Evolutionary conservation across 2,888 invertebrate species (phyloP).

Genomic region (Nemapogon koenigi): DNA sequence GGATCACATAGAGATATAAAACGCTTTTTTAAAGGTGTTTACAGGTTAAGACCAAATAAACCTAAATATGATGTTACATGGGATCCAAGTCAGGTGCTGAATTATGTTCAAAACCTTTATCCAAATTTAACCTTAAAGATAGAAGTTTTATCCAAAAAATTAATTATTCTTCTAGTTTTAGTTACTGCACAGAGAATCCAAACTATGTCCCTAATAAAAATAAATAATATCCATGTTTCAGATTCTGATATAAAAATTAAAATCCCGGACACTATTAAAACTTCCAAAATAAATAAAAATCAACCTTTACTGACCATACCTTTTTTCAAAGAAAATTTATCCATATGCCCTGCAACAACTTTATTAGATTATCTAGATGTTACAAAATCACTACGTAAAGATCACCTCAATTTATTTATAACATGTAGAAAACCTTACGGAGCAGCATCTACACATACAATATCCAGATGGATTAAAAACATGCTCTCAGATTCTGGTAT

Average conservation of each 20-base stretch:
- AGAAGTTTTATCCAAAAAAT: conserved; percentile 8
- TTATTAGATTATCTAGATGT: conserved; percentile 8
- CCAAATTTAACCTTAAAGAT: not conserved
- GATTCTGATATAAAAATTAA: conserved; percentile 9
- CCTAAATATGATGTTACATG: conserved; percentile 17
- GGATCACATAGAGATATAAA: conserved; percentile 8
- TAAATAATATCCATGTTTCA: conserved; percentile 6
- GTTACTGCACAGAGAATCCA: conserved; percentile 9
- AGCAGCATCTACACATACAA: conserved; percentile 6
- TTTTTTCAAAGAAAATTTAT: conserved; percentile 2
- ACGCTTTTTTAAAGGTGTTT: conserved; percentile 17
- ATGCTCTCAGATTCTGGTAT: conserved; percentile 16
- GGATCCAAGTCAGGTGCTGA: conserved; percentile 13
- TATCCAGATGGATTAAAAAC: conserved; percentile 10
- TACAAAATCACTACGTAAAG: not conserved
- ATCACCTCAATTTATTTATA: not conserved
- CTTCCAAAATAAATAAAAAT: conserved; percentile 2
- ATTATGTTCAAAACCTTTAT: conserved; percentile 4
- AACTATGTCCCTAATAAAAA: conserved; percentile 11
- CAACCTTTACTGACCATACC: no score
- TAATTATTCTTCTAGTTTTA: conserved; percentile 6
- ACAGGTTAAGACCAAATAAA: conserved; percentile 12
- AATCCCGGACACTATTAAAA: conserved; percentile 11
- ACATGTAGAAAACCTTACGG: conserved; percentile 1
- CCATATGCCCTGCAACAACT: no score